Evolutionary conservation across 2,888 invertebrate species (phyloP).

Genomic region (Empis livida): DNA sequence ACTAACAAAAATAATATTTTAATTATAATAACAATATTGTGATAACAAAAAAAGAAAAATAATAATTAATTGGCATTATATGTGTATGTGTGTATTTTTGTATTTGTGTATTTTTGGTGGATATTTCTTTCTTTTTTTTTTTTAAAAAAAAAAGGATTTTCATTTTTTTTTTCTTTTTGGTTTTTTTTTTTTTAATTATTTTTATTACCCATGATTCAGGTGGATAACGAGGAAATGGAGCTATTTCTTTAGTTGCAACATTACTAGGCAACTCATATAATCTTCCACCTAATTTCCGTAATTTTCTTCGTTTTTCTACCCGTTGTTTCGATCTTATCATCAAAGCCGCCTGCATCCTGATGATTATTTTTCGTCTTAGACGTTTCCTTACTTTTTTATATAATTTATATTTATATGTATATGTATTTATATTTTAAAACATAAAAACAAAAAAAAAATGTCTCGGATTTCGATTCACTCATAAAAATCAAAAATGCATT

Average conservation of each 20-base stretch:
- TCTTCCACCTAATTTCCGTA: slow-evolving; percentile 58
- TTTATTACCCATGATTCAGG: slow-evolving; percentile 58
- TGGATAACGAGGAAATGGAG: slow-evolving; percentile 78
- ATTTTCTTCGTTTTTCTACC: slow-evolving; percentile 67
- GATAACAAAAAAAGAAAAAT: neutral
- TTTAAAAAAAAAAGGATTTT: slow-evolving; percentile 15
- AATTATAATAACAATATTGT: neutral
- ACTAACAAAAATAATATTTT: neutral
- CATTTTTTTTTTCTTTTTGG: slow-evolving; percentile 9
- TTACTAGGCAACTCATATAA: slow-evolving; percentile 73
- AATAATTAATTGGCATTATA: neutral
- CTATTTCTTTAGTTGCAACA: slow-evolving; percentile 75
- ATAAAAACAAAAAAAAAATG: neutral
- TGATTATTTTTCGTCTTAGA: slow-evolving; percentile 10
- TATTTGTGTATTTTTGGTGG: neutral
- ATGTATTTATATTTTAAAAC: no score
- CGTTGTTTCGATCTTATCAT: slow-evolving; percentile 84
- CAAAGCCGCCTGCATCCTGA: slow-evolving; percentile 84
- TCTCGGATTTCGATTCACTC: no score
- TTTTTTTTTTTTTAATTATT: slow-evolving; percentile 25
- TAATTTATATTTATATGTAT: no score
- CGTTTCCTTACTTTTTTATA: slow-evolving; percentile 13
- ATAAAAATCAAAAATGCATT: no score
- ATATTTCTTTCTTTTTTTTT: neutral
- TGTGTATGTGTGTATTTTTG: no score